phyloP scores from a whole-genome alignment of 2,797 vertebrate species.

The Carduelis carduelis region DNA sequence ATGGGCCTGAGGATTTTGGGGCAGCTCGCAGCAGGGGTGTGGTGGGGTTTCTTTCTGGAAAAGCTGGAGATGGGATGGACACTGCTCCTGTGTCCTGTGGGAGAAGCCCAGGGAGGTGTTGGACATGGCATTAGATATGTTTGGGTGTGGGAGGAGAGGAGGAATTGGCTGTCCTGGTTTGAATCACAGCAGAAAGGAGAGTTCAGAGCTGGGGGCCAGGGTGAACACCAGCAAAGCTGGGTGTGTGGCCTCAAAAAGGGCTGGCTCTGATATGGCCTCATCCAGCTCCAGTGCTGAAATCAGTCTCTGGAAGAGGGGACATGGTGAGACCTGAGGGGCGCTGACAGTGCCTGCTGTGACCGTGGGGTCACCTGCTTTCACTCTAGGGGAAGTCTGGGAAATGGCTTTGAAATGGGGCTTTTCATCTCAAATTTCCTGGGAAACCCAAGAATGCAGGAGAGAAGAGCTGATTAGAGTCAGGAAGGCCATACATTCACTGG shows the following conservation, averaged over 20 bases:
- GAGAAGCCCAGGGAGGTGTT: rapidly evolving
- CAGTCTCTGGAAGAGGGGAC: background rate
- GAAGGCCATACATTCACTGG: rapidly evolving
- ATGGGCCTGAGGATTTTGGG: background rate
- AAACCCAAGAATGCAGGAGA: background rate
- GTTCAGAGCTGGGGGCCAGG: rapidly evolving
- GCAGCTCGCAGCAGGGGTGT: background rate
- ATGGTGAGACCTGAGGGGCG: background rate
- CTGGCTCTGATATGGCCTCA: background rate
- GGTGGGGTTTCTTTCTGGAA: background rate
- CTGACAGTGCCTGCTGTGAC: background rate
- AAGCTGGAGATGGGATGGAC: background rate
- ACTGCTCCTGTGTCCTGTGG: rapidly evolving
- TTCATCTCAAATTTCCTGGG: background rate
- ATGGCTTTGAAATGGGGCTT: background rate
- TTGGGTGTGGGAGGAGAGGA: background rate
- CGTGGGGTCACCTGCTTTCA: background rate
- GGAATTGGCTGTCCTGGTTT: background rate
- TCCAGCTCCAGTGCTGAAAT: background rate
- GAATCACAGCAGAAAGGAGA: background rate
- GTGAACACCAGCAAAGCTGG: background rate
- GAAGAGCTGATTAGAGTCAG: background rate
- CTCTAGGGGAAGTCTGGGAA: background rate
- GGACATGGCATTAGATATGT: rapidly evolving
- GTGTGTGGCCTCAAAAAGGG: rapidly evolving